phyloP scores from a whole-genome alignment of 2,113 vertebrate genomes.

The Rhadina sibilatrix region DNA sequence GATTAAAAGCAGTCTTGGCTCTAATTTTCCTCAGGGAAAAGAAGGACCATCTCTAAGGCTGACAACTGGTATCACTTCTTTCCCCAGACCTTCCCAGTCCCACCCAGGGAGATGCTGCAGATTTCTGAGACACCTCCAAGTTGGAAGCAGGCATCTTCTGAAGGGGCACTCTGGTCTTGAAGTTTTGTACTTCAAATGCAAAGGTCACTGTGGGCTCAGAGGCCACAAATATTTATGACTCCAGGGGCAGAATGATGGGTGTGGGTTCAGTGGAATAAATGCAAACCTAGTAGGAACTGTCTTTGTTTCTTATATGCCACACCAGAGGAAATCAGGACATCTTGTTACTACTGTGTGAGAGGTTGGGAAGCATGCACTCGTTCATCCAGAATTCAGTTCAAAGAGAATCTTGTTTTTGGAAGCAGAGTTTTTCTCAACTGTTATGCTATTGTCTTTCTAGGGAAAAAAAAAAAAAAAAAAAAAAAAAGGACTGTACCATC shows the following conservation, averaged over 20 bases:
- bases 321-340: background rate
- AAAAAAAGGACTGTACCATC: background rate
- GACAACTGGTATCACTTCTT: background rate
- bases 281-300: background rate
- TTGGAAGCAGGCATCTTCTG: background rate
- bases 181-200: background rate
- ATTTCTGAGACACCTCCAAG: background rate
- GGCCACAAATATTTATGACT: background rate
- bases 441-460: background rate
- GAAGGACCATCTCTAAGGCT: background rate
- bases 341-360: background rate
- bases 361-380: rapidly evolving
- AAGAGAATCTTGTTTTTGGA: background rate
- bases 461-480: background rate
- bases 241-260: rapidly evolving
- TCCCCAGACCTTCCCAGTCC: background rate
- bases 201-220: background rate
- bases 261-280: background rate
- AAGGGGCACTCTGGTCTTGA: background rate
- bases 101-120: rapidly evolving
- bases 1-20: background rate
- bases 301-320: background rate
- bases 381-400: background rate
- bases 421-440: background rate
- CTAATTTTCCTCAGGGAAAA: background rate